Base-by-base conservation (phyloP, 2,113 vertebrate genomes). In the Otolemur garnettii region DNA sequence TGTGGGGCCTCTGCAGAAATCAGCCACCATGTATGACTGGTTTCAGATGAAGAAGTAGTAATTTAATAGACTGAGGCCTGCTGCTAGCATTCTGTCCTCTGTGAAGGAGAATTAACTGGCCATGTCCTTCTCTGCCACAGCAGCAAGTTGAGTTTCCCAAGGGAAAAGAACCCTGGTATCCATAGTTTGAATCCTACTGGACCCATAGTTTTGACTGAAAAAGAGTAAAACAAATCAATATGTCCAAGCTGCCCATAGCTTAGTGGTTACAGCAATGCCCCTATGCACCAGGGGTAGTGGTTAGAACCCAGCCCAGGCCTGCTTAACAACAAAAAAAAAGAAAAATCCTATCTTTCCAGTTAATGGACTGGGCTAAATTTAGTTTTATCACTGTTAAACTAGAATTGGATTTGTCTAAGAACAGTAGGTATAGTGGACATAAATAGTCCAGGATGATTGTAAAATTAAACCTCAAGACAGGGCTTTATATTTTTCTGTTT, bases 141-240 rank as follows among this genome's bases (percentile, higher is more conserved):
- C 22, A 74, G 69, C 50, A 93, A 53, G 30, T 45, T 64, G 55
- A 30, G 22, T 59, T 85, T 96, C 75, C 71, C 15, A 17, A 35
- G 80, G 55, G 60, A 81, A 94, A 81, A 62, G 79, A 74, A 3
- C 60, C 26, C 14, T 75, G 53, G 26, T 2, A 4, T 59, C 38
- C 13, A 5, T 68, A 50, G n/a, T 89, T 84, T 87, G 59, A 94
- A 72, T 9, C 89, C 22, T 74, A 59, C 14, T 96, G 69, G 91
- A 80, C 38, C 28, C 55, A 50, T 45, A 69, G 11, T 87, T 93
- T 93, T 71, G 94, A 95, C 45, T 57, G 80, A 80, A 93, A 93
- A 75, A 80, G 68, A 38, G 18, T 53, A 30, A 84, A 62, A 89
- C 38, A 94, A 55, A 38, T 79, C 62, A 38, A 10, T 50, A 50